Base-by-base conservation (phyloP, 2,113 vertebrate species). In the Rostratula benghalensis region DNA sequence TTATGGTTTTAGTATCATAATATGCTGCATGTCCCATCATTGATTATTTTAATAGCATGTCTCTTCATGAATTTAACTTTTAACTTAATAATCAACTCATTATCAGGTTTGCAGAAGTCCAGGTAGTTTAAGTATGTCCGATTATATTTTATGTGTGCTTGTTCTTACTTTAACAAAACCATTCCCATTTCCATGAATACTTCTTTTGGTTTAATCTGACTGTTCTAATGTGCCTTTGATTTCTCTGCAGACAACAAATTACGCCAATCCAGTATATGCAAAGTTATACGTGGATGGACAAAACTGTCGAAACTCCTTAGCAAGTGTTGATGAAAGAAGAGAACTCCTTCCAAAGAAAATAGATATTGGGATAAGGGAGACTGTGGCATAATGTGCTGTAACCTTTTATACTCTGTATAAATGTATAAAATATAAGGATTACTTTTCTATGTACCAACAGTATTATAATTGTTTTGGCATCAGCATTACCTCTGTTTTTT, bases 291-390 rank as follows among this genome's bases (percentile, higher is more conserved):
- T 99, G 95, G 99, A 99, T 90, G 99, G 99, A 61, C 99, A 99
- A 96, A 99, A 99, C 97, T 99, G 99, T 98, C 98, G 99, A 98
- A 99, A 99, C 97, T 99, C 99, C 84, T 98, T 99, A 98, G 99
- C 98, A 98, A 99, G 98, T 95, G 98, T 99, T 82, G 99, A 99
- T 86, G 99, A 99, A 98, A 98, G 99, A 98, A 99, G 99, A 99
- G 99, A 99, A 99, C 99, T 99, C 96, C 99, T 99, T 98, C 99
- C 99, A 99, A 99, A 99, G 99, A 99, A 99, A 99, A 98, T 99
- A 98, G 99, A 99, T 98, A 99, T 99, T 97, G 99, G 98, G 97
- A 99, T 99, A 98, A 98, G 99, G 97, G 99, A 99, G 98, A 99
- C 99, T 97, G 98, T 99, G 98, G 99, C 99, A 98, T 99, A 99